Conservation (phyloP, 1,140 invertebrate genomes). For the Pogonomyrmex barbatus region DNA sequence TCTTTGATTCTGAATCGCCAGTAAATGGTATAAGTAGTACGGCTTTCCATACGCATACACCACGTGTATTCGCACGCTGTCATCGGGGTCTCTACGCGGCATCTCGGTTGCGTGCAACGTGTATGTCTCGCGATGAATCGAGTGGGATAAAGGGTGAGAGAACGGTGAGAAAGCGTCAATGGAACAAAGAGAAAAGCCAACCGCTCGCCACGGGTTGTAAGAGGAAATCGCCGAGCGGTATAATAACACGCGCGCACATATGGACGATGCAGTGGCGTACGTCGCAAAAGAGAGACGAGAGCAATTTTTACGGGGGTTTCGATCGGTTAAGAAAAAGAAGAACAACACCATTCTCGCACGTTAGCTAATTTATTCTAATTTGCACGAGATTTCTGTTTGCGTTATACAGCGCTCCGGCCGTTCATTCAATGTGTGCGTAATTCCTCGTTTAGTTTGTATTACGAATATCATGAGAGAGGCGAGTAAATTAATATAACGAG, state of each 20-base stretch:
- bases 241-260: conserved; percentile 40
- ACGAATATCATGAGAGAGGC: conserved; percentile 12
- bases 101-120: conserved; percentile 46
- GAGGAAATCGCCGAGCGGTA: conserved; percentile 45
- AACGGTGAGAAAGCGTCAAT: conserved; percentile 58
- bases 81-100: conserved; percentile 21
- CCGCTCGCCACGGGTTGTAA: conserved; percentile 41
- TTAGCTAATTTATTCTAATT: conserved; percentile 42
- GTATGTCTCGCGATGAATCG: conserved; percentile 56
- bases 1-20: conserved; percentile 32
- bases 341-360: neutral
- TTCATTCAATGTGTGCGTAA: conserved; percentile 29
- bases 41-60: conserved; percentile 20
- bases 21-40: conserved; percentile 11
- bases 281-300: neutral
- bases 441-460: conserved; percentile 38
- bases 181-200: conserved; percentile 62
- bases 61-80: conserved; percentile 60
- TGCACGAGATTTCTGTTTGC: conserved; percentile 16
- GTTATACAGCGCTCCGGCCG: neutral
- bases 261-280: neutral
- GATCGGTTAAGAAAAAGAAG: neutral
- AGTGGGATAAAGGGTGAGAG: conserved; percentile 50
- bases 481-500: conserved; percentile 49
- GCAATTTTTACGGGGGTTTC: neutral